A percentile compares a stretch with the other conserved stretches of the same genome.
phyloP scores from a whole-genome alignment of 2,888 invertebrate genomes.

The Clepsis dumicolana region DNA sequence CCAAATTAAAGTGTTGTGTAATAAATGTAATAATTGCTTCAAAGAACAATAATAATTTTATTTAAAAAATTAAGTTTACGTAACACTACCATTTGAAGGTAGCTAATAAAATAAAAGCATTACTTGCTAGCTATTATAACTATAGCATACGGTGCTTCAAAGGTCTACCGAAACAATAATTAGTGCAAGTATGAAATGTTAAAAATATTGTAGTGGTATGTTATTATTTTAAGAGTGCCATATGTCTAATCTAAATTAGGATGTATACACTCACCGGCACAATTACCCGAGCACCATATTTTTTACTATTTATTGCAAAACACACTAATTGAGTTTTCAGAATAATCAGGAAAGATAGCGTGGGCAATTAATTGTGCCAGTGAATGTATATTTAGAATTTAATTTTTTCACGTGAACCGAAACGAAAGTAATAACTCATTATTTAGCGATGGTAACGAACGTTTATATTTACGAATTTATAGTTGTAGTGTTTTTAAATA shows the following conservation, averaged over 20 bases:
- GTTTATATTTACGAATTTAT: slow-evolving; percentile 13
- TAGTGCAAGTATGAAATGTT: slow-evolving; percentile 4
- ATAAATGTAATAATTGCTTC: no score
- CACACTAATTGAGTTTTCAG: no score
- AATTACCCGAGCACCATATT: no score
- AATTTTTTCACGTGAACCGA: slow-evolving; percentile 16
- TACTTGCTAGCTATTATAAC: neutral
- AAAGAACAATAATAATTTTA: neutral
- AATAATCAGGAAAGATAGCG: no score
- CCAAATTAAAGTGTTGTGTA: neutral
- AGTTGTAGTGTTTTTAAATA: slow-evolving; percentile 4
- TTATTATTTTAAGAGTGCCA: slow-evolving; percentile 30
- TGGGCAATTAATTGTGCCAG: no score
- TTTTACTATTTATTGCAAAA: no score
- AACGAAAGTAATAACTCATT: slow-evolving; percentile 18
- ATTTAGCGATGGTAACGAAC: slow-evolving; percentile 38
- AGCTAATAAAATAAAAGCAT: neutral
- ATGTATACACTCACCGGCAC: neutral
- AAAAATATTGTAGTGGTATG: slow-evolving; percentile 18
- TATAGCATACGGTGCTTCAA: neutral
- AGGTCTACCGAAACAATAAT: neutral
- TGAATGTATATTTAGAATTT: slow-evolving; percentile 2
- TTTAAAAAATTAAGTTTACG: neutral
- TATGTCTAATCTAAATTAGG: slow-evolving; percentile 17
- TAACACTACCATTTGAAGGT: neutral